These are phyloP conservation scores for Galbula dea DNA, from an alignment of 2,113 vertebrate genomes.

Conservation along the genomic window DNA sequence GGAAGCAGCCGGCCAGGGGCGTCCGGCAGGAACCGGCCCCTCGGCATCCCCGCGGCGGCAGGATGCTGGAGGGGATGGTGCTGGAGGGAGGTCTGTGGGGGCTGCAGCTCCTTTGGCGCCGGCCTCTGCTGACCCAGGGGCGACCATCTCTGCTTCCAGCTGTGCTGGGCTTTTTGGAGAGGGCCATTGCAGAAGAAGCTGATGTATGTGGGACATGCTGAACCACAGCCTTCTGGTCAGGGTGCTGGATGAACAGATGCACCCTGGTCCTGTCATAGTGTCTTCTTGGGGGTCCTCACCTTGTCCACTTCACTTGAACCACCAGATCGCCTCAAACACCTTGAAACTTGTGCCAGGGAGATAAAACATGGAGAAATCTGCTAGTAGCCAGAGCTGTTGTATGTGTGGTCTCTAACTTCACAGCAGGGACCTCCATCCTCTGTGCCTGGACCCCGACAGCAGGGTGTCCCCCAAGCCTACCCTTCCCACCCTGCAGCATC, in stretches of 20 bases:
- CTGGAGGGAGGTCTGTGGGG: background rate
- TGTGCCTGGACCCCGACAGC: accelerated
- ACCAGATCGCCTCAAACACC: background rate
- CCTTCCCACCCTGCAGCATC: background rate
- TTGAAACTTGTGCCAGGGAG: background rate
- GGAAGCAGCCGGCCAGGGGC: background rate
- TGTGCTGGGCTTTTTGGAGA: background rate
- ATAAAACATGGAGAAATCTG: background rate
- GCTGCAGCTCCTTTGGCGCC: background rate
- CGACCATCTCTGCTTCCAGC: background rate
- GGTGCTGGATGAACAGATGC: background rate
- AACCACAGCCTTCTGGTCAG: too few species aligned
- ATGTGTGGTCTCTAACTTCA: accelerated
- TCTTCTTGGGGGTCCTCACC: background rate
- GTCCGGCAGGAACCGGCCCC: background rate
- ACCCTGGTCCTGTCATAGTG: background rate
- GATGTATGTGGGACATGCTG: background rate
- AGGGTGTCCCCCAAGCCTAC: background rate
- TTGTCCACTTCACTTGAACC: background rate
- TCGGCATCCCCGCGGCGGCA: background rate
- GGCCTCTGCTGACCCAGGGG: accelerated
- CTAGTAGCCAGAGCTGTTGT: background rate
- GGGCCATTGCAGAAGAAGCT: background rate
- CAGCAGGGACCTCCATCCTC: too few species aligned
- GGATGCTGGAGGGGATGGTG: background rate